These are phyloP conservation scores for Chironomus tepperi DNA, from an alignment of 1,140 invertebrate genomes.

Conservation along the genomic window DNA sequence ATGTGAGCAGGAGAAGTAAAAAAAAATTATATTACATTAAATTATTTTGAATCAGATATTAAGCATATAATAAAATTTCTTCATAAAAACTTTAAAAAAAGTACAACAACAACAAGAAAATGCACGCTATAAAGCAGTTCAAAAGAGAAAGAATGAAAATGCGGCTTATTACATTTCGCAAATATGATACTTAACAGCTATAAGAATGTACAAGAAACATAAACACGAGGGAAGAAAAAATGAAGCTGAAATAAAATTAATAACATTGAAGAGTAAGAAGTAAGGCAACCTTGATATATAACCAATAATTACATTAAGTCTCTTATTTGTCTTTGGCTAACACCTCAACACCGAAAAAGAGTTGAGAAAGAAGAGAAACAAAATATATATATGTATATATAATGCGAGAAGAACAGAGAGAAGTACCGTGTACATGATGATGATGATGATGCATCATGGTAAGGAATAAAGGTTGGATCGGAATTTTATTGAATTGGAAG, in stretches of 20 bases:
- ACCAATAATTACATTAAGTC: slow-evolving; percentile 23
- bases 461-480: too few relatives aligned
- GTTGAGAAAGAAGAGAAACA: not conserved
- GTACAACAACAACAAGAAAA: not conserved
- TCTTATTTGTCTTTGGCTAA: slow-evolving; percentile 22
- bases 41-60: too few relatives aligned
- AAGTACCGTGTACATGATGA: not conserved
- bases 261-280: slow-evolving; percentile 18
- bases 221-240: not conserved
- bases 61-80: too few relatives aligned
- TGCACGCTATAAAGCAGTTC: not conserved
- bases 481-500: too few relatives aligned
- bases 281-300: slow-evolving; percentile 16
- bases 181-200: slow-evolving; percentile 13
- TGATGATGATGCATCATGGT: not conserved
- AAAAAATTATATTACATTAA: too few relatives aligned
- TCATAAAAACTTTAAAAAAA: too few relatives aligned
- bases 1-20: too few relatives aligned
- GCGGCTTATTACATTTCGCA: slow-evolving; percentile 6
- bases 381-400: too few relatives aligned
- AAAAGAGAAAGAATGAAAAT: not conserved
- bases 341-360: slow-evolving; percentile 22
- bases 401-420: slow-evolving; percentile 10
- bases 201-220: not conserved
- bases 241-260: slow-evolving; percentile 16